These are phyloP conservation scores for Rhabdomys pumilio DNA, from an alignment of 2,797 vertebrate species.

Conservation along the genomic window DNA sequence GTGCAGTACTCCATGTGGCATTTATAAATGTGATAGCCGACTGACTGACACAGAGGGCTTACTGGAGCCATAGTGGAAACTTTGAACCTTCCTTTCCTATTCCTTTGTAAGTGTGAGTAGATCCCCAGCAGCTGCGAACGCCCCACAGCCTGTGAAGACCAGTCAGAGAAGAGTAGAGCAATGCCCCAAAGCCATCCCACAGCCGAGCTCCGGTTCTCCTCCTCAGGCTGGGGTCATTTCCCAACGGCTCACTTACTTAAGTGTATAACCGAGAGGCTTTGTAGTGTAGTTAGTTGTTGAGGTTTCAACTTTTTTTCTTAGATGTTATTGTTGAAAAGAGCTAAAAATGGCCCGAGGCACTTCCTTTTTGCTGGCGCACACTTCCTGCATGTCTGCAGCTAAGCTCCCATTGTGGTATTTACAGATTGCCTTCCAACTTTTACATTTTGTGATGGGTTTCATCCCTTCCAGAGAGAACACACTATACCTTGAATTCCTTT, in stretches of 20 bases:
- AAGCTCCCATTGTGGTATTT: slow-evolving; percentile 77
- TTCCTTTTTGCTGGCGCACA: slow-evolving; percentile 71
- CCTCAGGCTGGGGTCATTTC: slow-evolving; percentile 80
- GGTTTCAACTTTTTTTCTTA: slow-evolving; percentile 81
- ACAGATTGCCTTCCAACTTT: slow-evolving; percentile 75
- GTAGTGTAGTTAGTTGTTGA: slow-evolving; percentile 80
- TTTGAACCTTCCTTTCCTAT: slow-evolving; percentile 1
- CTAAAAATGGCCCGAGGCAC: slow-evolving; percentile 81
- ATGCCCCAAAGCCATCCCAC: slow-evolving; percentile 48
- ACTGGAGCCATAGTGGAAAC: slow-evolving; percentile 22
- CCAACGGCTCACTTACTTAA: slow-evolving; percentile 78
- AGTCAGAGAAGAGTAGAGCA: slow-evolving; percentile 73
- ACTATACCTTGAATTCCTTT: background rate
- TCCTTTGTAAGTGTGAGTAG: background rate
- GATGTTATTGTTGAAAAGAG: slow-evolving; percentile 83
- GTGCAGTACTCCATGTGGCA: background rate
- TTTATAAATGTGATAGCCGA: background rate
- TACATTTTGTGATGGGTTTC: slow-evolving; percentile 66
- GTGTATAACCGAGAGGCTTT: slow-evolving; percentile 71
- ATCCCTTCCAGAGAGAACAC: slow-evolving; percentile 20
- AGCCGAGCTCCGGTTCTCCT: slow-evolving; percentile 70
- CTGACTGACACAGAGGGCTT: background rate
- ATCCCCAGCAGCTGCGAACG: background rate
- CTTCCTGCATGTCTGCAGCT: slow-evolving; percentile 81
- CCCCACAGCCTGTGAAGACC: slow-evolving; percentile 14